Evolutionary conservation across 2,797 vertebrate species (phyloP), one percentile per base, ranked within the genome.

Genomic region (Gambusia yucatana): DNA sequence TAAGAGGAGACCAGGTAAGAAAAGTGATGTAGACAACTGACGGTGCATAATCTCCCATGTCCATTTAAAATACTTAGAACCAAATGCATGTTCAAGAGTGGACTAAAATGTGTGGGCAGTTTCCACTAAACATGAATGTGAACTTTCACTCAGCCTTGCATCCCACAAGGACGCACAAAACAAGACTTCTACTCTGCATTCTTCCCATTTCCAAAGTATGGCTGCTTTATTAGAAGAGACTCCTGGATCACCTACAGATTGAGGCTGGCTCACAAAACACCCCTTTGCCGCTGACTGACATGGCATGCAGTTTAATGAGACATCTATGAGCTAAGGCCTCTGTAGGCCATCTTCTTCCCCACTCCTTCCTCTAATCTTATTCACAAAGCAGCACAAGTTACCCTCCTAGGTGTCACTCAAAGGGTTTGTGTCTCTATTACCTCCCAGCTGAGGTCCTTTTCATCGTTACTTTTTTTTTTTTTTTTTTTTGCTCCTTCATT

Each of bases 271-370:
- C 82, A 87, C 78, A 88, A 81, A 81, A 36, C 80, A 87, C 86
- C 73, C 75, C 76, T 75, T 77, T 78, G 77, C 89, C 67, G 84
- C 86, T 85, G 44, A 46, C 89, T 91, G 89, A 93, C 92, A 91
- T 87, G 78, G 78, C 74, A 89, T 83, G 87, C 69, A 85, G 79
- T 89, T 93, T 94, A 94, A 94, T 92, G 92, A 94, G 91, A 55
- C 76, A 83, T 90, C 84, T 13, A 73, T 85, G 87, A 67, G 73
- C 88, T 93, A 93, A 93, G 91, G 88, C 88, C 80, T 88, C 83
- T 79, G 87, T 89, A 91, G 91, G 91, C 82, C 89, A 85, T 88
- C 80, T 81, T 77, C 84, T 84, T 90, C 84, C 73, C 77, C 61
- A 73, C 77, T 81, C 61, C 74, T 70, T 79, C 71, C 81, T 93